phyloP scores from a whole-genome alignment of 2,113 vertebrate genomes.

The Dromiciops gliroides region DNA sequence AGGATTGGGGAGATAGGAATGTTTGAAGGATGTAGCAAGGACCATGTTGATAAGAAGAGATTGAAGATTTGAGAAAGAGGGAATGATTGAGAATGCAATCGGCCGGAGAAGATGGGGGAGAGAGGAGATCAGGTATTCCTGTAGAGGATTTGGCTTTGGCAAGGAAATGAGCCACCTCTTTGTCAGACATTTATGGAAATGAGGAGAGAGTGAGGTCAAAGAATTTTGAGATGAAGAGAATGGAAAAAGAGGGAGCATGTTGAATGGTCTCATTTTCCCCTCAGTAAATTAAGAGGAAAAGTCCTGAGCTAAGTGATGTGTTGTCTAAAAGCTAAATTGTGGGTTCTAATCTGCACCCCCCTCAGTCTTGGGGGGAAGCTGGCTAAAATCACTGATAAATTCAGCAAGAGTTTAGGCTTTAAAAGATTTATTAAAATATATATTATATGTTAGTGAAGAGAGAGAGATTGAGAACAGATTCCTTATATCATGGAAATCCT shows the following conservation, averaged over 20 bases:
- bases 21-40: not conserved
- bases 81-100: not conserved
- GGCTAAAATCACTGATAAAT: too few species aligned
- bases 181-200: not conserved
- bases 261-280: not conserved
- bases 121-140: not conserved
- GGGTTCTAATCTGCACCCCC: too few species aligned
- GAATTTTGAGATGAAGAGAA: not conserved
- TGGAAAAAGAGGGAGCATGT: not conserved
- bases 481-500: too few species aligned
- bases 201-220: not conserved
- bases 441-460: too few species aligned
- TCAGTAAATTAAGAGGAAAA: not conserved
- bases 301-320: not conserved
- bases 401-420: too few species aligned
- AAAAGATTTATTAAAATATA: too few species aligned
- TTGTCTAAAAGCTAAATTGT: too few species aligned
- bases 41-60: not conserved
- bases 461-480: too few species aligned
- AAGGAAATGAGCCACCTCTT: not conserved
- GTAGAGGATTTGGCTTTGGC: not conserved
- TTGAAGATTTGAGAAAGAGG: too few species aligned
- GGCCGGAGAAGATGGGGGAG: not conserved
- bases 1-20: not conserved
- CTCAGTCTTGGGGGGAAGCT: too few species aligned